Evolutionary conservation across 1,140 invertebrate genomes (phyloP).

Genomic region (Cydia pomonella): DNA sequence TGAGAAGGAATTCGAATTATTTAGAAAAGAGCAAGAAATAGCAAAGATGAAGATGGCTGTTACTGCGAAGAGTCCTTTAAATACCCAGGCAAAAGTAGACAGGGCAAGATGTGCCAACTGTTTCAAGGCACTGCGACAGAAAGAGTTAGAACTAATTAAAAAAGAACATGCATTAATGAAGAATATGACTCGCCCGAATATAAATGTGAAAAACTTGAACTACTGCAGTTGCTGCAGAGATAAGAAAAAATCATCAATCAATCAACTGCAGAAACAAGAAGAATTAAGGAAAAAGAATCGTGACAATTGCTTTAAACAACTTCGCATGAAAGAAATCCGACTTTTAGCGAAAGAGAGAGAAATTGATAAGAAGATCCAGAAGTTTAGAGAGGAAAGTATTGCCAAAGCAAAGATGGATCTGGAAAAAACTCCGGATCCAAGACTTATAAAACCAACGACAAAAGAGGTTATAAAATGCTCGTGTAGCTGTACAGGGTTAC

Average conservation of each 20-base stretch:
- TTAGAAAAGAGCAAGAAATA: conserved; percentile 12
- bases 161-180: conserved; percentile 13
- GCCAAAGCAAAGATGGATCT: conserved; percentile 1
- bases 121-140: background rate
- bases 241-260: background rate
- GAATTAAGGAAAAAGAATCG: background rate
- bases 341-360: conserved; percentile 4
- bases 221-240: conserved; percentile 11
- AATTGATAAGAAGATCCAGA: conserved; percentile 16
- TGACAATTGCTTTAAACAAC: conserved; percentile 15
- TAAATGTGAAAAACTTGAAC: background rate
- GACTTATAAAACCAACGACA: background rate
- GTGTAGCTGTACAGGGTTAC: conserved; percentile 6
- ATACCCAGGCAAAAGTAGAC: background rate
- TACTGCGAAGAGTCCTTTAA: background rate
- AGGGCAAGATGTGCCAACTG: background rate
- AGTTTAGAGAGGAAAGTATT: conserved; percentile 15
- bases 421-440: conserved; percentile 3
- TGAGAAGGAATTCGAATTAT: background rate
- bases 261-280: background rate
- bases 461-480: background rate
- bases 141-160: conserved; percentile 10
- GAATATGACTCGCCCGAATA: conserved; percentile 8
- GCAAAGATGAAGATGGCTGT: background rate
- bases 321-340: conserved; percentile 8